Conservation (phyloP, 1,140 invertebrate species). For the Nasonia longicornis region DNA sequence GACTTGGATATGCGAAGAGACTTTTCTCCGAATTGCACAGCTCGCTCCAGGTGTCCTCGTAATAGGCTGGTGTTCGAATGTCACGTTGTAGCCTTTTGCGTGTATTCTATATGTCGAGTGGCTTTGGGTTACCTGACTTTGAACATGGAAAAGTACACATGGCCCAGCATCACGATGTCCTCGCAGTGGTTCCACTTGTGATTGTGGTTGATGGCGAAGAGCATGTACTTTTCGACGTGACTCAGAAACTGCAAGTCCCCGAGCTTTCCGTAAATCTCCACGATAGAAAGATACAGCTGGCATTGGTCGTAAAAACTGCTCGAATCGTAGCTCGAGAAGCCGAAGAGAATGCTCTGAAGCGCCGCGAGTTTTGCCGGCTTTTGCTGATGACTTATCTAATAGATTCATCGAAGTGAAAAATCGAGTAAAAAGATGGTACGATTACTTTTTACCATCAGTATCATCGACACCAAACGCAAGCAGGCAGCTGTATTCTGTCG, state of each 20-base stretch:
- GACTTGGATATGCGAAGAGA: slow-evolving; percentile 46
- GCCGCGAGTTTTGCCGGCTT: slow-evolving; percentile 40
- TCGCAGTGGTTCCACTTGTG: slow-evolving; percentile 43
- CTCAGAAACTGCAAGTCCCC: slow-evolving; percentile 20
- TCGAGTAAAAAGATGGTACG: no score
- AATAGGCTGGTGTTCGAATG: slow-evolving; percentile 28
- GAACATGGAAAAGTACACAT: slow-evolving; percentile 49
- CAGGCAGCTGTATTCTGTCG: background rate
- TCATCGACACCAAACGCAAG: slow-evolving; percentile 34
- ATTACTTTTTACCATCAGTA: slow-evolving; percentile 35
- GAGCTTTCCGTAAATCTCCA: slow-evolving; percentile 41
- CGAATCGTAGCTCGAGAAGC: slow-evolving; percentile 30
- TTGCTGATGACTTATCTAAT: background rate
- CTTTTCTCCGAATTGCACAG: slow-evolving; percentile 47
- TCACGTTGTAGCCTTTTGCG: no score
- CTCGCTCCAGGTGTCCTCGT: slow-evolving; percentile 48
- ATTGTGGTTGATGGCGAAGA: slow-evolving; percentile 39
- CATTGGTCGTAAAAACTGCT: slow-evolving; percentile 49
- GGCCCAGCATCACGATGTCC: slow-evolving; percentile 45
- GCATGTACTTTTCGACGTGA: slow-evolving; percentile 48
- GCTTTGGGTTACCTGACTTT: slow-evolving; percentile 49
- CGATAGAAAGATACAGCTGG: slow-evolving; percentile 46
- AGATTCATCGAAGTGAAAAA: background rate
- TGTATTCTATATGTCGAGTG: no score
- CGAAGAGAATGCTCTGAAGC: slow-evolving; percentile 47